Conservation (phyloP, 2,888 invertebrate species). For the Lasioglossum calceatum region DNA sequence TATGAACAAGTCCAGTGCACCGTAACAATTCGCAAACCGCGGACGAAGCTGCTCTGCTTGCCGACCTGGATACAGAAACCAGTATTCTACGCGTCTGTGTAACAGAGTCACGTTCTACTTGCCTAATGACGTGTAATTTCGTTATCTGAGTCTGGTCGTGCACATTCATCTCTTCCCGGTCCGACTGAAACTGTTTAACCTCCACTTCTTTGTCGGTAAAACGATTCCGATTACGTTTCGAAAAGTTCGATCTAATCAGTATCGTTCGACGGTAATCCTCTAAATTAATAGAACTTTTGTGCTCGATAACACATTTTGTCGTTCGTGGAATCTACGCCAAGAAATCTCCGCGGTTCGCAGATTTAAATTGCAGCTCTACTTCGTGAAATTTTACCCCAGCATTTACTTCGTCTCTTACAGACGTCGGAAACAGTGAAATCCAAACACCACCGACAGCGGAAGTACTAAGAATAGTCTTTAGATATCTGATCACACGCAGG, state of each 20-base stretch:
- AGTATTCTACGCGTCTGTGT: slow-evolving; percentile 16
- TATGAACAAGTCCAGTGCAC: neutral
- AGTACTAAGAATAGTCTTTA: neutral
- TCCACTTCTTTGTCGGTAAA: neutral
- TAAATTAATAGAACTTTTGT: neutral
- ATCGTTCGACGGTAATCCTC: neutral
- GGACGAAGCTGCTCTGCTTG: neutral
- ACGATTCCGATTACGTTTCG: neutral
- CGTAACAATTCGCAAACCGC: neutral
- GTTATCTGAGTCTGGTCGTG: slow-evolving; percentile 11
- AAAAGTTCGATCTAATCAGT: neutral
- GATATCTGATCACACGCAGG: neutral
- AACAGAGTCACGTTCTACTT: slow-evolving; percentile 35
- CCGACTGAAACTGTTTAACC: neutral
- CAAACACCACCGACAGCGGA: neutral
- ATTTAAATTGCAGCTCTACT: neutral
- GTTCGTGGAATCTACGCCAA: neutral
- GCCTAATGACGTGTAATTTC: slow-evolving; percentile 24
- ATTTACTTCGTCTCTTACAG: neutral
- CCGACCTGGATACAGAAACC: neutral
- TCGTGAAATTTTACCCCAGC: neutral
- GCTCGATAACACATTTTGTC: neutral
- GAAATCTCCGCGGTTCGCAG: neutral
- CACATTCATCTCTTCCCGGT: slow-evolving; percentile 11
- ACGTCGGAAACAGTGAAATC: neutral